Evolutionary conservation across 2,888 invertebrate species (phyloP).

Genomic region (Notodonta ziczac): DNA sequence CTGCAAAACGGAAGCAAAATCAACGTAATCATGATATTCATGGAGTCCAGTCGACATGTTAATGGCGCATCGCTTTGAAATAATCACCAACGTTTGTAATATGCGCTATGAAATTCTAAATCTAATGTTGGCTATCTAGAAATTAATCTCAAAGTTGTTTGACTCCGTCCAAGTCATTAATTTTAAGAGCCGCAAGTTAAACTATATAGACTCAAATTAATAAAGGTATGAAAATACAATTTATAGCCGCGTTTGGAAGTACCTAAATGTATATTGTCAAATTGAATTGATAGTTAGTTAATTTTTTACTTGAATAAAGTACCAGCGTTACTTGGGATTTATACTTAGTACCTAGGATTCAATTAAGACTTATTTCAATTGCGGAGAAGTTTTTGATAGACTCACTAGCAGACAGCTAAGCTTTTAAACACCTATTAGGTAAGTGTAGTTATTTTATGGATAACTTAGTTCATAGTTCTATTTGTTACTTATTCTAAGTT

Average conservation of each 20-base stretch:
- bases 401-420: not conserved
- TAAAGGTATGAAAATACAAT: constrained; percentile 1
- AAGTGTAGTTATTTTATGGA: too few species aligned
- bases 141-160: constrained; percentile 2
- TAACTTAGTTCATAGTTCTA: too few species aligned
- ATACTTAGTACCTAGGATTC: not conserved
- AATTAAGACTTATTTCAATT: not conserved
- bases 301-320: not conserved
- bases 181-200: not conserved
- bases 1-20: too few species aligned
- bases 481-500: too few species aligned
- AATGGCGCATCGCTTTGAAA: not conserved
- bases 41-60: not conserved
- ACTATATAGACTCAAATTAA: not conserved
- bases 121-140: constrained; percentile 2
- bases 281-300: not conserved
- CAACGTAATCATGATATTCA: too few species aligned
- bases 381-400: not conserved
- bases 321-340: not conserved
- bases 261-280: not conserved
- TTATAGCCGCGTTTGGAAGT: not conserved
- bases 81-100: not conserved
- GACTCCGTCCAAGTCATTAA: not conserved
- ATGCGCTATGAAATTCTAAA: not conserved
- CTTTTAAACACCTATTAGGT: too few species aligned